Evolutionary conservation across 2,113 vertebrate genomes (phyloP).

Genomic region (Urocolius indicus): DNA sequence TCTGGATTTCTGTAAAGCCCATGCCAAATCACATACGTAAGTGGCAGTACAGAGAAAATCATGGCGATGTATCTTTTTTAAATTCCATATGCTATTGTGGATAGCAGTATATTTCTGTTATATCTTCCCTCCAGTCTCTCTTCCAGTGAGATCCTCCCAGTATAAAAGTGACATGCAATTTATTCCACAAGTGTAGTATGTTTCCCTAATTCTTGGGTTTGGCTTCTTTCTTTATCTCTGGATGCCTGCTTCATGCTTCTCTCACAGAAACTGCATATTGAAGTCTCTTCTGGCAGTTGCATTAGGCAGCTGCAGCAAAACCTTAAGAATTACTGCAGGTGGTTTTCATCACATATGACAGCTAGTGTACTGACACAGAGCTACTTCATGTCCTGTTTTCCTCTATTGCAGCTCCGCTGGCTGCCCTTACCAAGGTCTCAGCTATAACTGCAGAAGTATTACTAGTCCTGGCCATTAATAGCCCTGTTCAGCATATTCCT

Average conservation of each 20-base stretch:
- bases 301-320: not conserved
- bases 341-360: not conserved
- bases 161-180: not conserved
- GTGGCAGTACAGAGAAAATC: not conserved
- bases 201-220: not conserved
- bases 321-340: not conserved
- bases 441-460: not conserved
- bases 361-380: not conserved
- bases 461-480: not conserved
- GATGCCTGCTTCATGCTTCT: not conserved
- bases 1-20: not conserved
- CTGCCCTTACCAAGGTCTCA: not conserved
- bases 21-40: rapidly evolving
- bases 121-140: not conserved
- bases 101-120: not conserved
- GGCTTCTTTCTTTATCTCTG: not conserved
- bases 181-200: not conserved
- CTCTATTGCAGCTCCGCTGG: not conserved
- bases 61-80: not conserved
- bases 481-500: not conserved
- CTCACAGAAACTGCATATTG: not conserved
- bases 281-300: not conserved
- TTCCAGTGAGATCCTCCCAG: not conserved
- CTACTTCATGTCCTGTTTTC: not conserved
- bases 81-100: not conserved